Evolutionary conservation across 2,797 vertebrate genomes (phyloP), one percentile per base, ranked within the genome.

Genomic region (Rhynchotus rufescens): DNA sequence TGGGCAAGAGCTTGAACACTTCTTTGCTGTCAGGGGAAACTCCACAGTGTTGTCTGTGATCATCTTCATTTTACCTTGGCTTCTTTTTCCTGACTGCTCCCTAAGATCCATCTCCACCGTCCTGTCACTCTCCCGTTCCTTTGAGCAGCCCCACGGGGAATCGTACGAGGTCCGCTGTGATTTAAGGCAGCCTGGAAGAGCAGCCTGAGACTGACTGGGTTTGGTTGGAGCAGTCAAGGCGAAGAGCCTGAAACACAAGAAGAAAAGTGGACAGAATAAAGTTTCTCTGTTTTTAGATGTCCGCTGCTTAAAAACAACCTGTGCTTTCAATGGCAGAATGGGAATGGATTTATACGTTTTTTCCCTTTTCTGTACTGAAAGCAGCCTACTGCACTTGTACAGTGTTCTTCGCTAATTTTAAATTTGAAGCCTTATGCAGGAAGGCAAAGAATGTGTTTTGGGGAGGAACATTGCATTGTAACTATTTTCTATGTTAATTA

Each of bases 401-500:
- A 20, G 25, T 86, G 40, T 82, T 14, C 8, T 83, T 14, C 10
- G 23, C 30, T 77, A 61, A 59, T 45, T 83, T 25, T 56, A 32
- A 34, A 59, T 90, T 65, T 72, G 28, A 90, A 93, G 75, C 25
- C 20, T 85, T 73, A 51, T 44, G 59, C 22, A 65, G 91, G 32
- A 77, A 49, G 45, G 16, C 32, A 28, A 80, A 22, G 47, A 90
- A 87, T 79, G 6, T 23, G 11, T 49, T 49, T 49, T 49, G 22
- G 23, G 11, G 69, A 73, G 71, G 69, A 92, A 20, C 38, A 66
- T 11, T 75, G 25, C 54, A 60, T 78, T 62, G 86, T 91, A 84
- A 72, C 34, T 2, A 86, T 80, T 61, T 88, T 93, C 82, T 94
- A 84, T 89, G 75, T 86, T 91, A 72, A 77, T 95, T 76, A 79